Base-by-base conservation (phyloP, 64 coral and sea anemone genomes). In the Exaiptasia diaphana region DNA sequence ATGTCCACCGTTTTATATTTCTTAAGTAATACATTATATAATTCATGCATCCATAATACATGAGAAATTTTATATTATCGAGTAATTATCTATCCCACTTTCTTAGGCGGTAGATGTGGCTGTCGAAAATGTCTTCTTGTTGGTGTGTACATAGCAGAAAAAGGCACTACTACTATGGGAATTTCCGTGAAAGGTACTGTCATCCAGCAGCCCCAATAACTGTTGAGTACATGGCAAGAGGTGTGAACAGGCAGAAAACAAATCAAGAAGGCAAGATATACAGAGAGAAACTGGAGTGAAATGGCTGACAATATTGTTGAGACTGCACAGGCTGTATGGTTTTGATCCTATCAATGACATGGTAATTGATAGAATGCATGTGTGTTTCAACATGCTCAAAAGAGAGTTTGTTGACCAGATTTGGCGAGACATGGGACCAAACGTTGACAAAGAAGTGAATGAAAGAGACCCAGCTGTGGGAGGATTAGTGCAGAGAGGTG, bases 161-260 rank as follows among this genome's bases (percentile, higher is more conserved):
- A 29, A 52, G 59, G 27, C 77, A 67, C 53, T 89, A 89, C 41
- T 89, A 81, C 30, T 89, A 89, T 64, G 86, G 57, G 28, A 82
- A 75, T 36, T 82, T 82, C 58, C 54, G 77, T 18, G 33, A 82
- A 25, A 30, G 68, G 14, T 58, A 64, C 25, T 53, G 77, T n/a
- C 52, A 80, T 10, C 53, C 40, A 22, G 30, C 77, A 32, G 22
- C 32, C 32, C 68, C 59, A 23, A 89, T 76, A 82, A 81, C 68
- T 20, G 42, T 68, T 27, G 86, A 81, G 20, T 89, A 81, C 18
- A 89, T 63, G 67, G 86, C 14, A 74, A 20, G 38, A 64, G 31
- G 27, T 53, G 17, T 31, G 69, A 61, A 20, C 53, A 86, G 6
- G 38, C 30, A 41, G 36, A 37, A 74, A 62, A 20, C 15, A 62